phyloP scores from a whole-genome alignment of 2,797 vertebrate genomes.

The Tiaroga cobitis region DNA sequence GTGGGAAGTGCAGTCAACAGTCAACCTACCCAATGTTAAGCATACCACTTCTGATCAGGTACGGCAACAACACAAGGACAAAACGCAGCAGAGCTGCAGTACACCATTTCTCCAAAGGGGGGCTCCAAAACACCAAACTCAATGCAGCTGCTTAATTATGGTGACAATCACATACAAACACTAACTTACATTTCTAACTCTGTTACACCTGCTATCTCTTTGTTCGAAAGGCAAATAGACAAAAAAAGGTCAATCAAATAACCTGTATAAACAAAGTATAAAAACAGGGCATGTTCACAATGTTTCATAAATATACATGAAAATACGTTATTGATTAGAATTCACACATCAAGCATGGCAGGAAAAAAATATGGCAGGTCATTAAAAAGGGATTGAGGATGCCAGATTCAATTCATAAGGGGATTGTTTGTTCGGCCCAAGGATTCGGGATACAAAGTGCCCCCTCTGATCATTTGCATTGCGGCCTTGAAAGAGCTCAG shows the following conservation, averaged over 20 bases:
- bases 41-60: too few species aligned
- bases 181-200: too few species aligned
- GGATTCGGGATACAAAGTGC: slow-evolving; percentile 54
- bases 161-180: too few species aligned
- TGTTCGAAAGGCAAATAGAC: not conserved
- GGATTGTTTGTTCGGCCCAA: slow-evolving; percentile 51
- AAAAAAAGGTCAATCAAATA: not conserved
- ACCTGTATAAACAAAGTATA: not conserved
- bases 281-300: slow-evolving; percentile 8
- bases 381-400: slow-evolving; percentile 56
- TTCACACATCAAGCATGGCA: slow-evolving; percentile 47
- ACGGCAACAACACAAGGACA: too few species aligned
- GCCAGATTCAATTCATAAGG: slow-evolving; percentile 47
- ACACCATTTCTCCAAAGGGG: too few species aligned
- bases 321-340: slow-evolving; percentile 47
- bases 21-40: too few species aligned
- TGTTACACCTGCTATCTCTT: not conserved
- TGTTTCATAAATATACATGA: slow-evolving; percentile 46
- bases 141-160: too few species aligned
- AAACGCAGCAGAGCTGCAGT: too few species aligned
- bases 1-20: too few species aligned
- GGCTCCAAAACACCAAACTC: too few species aligned
- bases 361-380: slow-evolving; percentile 36
- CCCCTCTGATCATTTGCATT: slow-evolving; percentile 54
- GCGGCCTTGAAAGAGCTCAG: slow-evolving; percentile 53